Conservation (phyloP, 2,888 invertebrate species). For the Eudasyphora cyanicolor region DNA sequence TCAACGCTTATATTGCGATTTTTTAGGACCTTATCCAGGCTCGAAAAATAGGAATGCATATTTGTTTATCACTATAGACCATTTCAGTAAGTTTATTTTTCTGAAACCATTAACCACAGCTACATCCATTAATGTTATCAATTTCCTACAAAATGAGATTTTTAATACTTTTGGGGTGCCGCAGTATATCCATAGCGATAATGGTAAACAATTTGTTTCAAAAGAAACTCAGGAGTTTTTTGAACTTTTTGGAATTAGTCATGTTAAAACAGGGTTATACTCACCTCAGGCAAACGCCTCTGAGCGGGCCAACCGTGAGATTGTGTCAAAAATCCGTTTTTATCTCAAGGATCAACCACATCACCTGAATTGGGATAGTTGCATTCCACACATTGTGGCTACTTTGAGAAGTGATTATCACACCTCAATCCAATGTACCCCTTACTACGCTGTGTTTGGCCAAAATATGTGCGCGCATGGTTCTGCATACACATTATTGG, state of each 20-base stretch:
- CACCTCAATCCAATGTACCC: neutral
- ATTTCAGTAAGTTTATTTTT: slow-evolving; percentile 40
- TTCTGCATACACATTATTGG: neutral
- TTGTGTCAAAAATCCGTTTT: neutral
- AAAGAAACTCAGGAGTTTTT: slow-evolving; percentile 43
- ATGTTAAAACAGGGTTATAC: slow-evolving; percentile 47
- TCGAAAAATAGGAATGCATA: slow-evolving; percentile 4
- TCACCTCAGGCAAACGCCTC: slow-evolving; percentile 60
- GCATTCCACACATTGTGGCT: neutral
- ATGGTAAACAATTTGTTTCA: slow-evolving; percentile 54
- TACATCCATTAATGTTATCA: neutral
- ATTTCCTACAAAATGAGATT: slow-evolving; percentile 27
- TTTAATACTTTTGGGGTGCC: slow-evolving; percentile 54
- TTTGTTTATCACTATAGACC: slow-evolving; percentile 15
- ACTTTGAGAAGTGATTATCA: slow-evolving; percentile 22
- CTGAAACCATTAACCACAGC: slow-evolving; percentile 22
- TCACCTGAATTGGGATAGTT: slow-evolving; percentile 10
- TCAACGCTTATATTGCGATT: slow-evolving; percentile 39
- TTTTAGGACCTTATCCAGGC: slow-evolving; percentile 29
- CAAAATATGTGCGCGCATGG: slow-evolving; percentile 18
- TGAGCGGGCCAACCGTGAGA: slow-evolving; percentile 54
- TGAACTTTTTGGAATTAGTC: slow-evolving; percentile 29
- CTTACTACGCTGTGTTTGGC: slow-evolving; percentile 33
- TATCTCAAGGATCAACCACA: neutral
- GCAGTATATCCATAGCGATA: slow-evolving; percentile 46